Percentiles rank a stretch among this genome's conserved stretches.
These are phyloP conservation scores for Acromyrmex echinatior DNA, from an alignment of 1,140 invertebrate genomes.

Conservation along the genomic window DNA sequence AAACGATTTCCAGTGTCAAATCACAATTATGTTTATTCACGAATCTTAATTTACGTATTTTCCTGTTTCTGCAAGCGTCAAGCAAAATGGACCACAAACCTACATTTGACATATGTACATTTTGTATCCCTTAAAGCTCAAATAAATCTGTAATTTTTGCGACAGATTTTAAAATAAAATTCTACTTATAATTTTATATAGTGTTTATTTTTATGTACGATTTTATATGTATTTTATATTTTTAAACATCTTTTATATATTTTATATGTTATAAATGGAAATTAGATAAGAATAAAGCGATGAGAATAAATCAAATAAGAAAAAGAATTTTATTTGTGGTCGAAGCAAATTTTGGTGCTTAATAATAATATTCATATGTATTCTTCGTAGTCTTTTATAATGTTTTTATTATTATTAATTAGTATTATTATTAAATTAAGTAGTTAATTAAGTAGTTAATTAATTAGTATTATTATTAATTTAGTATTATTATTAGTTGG, in stretches of 20 bases:
- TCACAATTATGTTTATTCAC: constrained; percentile 15
- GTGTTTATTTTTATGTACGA: neutral
- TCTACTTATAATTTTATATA: neutral
- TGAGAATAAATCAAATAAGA: too few species aligned
- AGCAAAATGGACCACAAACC: neutral
- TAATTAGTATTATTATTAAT: too few species aligned
- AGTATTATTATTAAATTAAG: too few species aligned
- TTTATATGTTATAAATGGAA: neutral
- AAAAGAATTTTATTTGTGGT: too few species aligned
- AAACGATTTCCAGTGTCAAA: neutral
- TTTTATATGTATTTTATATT: neutral
- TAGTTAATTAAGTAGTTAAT: too few species aligned
- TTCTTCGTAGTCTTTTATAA: too few species aligned
- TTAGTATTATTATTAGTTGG: too few species aligned
- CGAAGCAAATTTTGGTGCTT: too few species aligned
- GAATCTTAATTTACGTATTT: constrained; percentile 2
- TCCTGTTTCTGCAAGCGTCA: neutral
- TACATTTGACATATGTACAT: neutral
- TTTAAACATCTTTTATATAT: neutral
- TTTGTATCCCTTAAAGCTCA: neutral
- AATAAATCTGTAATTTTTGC: neutral
- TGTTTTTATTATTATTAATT: too few species aligned
- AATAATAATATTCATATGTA: too few species aligned
- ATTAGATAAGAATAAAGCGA: too few species aligned
- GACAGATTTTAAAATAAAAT: neutral